Conservation (phyloP, 2,113 vertebrate species). For the Tachuris rubrigastra region DNA sequence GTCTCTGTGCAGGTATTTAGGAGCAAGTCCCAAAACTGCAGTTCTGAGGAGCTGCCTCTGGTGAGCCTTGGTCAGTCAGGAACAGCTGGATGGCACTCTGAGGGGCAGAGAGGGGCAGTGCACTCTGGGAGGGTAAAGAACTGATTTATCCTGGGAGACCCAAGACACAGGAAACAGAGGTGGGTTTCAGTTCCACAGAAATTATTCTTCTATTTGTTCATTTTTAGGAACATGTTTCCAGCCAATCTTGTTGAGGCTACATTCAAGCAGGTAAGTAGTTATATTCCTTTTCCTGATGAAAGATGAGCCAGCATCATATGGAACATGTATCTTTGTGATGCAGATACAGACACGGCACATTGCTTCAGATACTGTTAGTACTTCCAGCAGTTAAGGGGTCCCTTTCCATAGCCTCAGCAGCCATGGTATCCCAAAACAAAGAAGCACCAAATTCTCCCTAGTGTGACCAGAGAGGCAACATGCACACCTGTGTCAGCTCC, state of each 20-base stretch:
- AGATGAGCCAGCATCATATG: not conserved
- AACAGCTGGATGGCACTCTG: not conserved
- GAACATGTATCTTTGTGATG: not conserved
- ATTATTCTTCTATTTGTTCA: conserved; percentile 51
- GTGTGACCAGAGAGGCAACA: not conserved
- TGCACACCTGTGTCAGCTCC: not conserved
- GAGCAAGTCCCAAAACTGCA: not conserved
- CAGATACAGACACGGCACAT: not conserved
- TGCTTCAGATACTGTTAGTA: not conserved
- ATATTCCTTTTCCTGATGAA: not conserved
- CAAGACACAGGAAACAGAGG: not conserved
- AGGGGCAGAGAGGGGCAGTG: not conserved
- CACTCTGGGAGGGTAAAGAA: not conserved
- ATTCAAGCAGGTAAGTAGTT: conserved; percentile 90
- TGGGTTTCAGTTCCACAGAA: not conserved
- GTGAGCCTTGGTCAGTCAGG: not conserved
- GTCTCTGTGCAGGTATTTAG: not conserved
- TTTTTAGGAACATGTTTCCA: conserved; percentile 96
- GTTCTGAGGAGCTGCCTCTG: not conserved
- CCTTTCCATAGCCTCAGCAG: not conserved
- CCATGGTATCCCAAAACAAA: not conserved
- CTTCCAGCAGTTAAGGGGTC: not conserved
- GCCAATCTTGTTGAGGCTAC: conserved; percentile 96
- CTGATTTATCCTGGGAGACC: not conserved
- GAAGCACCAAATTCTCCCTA: not conserved